These are phyloP conservation scores for Catalaphyllia jardinei DNA, from an alignment of 64 coral and sea anemone genomes.

Conservation along the genomic window DNA sequence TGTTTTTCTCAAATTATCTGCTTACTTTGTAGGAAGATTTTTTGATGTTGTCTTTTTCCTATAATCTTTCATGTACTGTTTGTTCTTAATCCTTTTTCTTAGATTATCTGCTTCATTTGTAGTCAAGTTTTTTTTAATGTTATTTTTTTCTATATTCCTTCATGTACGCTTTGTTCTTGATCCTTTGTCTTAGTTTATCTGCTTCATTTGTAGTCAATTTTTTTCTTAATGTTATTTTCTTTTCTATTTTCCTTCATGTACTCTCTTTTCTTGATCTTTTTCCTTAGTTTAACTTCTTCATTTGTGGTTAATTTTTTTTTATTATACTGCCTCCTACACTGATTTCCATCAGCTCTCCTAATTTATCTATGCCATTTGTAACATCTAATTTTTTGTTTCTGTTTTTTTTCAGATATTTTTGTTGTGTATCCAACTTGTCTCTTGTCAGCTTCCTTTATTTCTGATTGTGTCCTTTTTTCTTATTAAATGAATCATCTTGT, in stretches of 20 bases:
- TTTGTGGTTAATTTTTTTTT: constrained; percentile 18
- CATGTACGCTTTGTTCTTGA: constrained; percentile 17
- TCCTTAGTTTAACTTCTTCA: constrained; percentile 15
- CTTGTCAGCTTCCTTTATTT: constrained; percentile 3
- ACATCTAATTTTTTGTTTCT: constrained; percentile 3
- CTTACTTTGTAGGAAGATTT: no score
- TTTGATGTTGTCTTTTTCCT: no score
- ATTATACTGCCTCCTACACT: not conserved
- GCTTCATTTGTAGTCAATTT: constrained; percentile 7
- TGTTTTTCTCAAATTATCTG: no score
- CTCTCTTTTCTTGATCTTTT: not conserved
- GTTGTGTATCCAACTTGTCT: no score
- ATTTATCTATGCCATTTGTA: constrained; percentile 34
- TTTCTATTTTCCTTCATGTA: constrained; percentile 32
- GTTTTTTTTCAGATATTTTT: constrained; percentile 39
- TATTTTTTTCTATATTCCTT: no score
- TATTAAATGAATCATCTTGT: no score
- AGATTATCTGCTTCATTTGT: no score
- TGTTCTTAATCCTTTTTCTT: no score
- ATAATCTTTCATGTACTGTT: no score
- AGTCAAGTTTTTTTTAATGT: no score
- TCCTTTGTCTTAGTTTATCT: constrained; percentile 1
- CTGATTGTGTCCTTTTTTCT: not conserved
- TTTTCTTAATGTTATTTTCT: not conserved
- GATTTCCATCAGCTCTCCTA: not conserved